These are phyloP conservation scores for Potamilus streckersoni DNA, from an alignment of 1,140 invertebrate species.

Conservation along the genomic window DNA sequence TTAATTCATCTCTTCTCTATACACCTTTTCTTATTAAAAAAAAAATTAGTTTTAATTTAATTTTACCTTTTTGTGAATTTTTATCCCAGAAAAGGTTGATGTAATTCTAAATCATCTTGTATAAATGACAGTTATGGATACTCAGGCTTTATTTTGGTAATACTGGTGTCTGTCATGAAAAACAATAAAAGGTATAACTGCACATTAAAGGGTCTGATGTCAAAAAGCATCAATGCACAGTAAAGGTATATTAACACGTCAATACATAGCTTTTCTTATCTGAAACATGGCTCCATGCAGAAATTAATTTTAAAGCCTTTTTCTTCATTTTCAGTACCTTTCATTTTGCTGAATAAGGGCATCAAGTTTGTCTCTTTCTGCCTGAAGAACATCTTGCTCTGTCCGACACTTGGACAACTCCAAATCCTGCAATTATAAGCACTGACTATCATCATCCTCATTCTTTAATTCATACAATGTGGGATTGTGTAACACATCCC, in stretches of 20 bases:
- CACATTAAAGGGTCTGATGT: too few species aligned
- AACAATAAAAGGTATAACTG: too few species aligned
- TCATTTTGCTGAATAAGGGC: conserved; percentile 45
- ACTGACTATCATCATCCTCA: not conserved
- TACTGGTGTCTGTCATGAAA: not conserved
- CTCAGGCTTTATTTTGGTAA: not conserved
- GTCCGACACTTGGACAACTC: conserved; percentile 36
- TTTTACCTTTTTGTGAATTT: too few species aligned
- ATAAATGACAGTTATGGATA: too few species aligned
- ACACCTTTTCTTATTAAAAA: too few species aligned
- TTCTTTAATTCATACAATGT: not conserved
- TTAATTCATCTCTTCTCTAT: too few species aligned
- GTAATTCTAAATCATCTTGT: not conserved
- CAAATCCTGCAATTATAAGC: conserved; percentile 30
- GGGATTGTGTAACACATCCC: too few species aligned
- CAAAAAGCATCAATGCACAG: too few species aligned
- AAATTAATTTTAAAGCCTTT: not conserved
- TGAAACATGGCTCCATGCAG: conserved; percentile 1
- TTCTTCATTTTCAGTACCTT: conserved; percentile 19
- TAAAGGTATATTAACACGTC: not conserved
- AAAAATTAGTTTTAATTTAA: too few species aligned
- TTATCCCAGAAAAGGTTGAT: too few species aligned
- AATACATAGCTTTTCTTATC: not conserved
- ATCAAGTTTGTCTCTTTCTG: conserved; percentile 50
- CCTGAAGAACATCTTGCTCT: conserved; percentile 44